Evolutionary conservation across 1,140 invertebrate species (phyloP).

Genomic region (Drosophila melanica): DNA sequence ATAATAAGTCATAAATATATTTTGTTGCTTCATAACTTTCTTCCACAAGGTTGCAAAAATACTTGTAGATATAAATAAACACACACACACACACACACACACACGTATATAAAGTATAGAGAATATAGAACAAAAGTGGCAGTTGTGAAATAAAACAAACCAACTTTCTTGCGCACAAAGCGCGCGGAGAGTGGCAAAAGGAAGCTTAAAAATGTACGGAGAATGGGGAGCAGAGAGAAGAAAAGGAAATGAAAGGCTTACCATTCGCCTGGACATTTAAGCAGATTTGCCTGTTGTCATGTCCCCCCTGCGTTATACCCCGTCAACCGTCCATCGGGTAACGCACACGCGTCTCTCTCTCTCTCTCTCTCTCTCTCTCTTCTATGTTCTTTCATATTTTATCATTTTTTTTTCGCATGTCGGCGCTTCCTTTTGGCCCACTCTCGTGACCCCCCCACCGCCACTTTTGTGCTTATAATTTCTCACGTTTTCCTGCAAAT

Average conservation of each 20-base stretch:
- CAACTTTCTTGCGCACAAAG: constrained; percentile 37
- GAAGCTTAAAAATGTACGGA: constrained; percentile 12
- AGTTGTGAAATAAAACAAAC: constrained; percentile 49
- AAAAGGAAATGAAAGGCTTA: constrained; percentile 68
- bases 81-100: constrained; percentile 24
- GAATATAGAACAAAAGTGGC: background rate
- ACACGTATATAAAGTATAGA: constrained; percentile 3
- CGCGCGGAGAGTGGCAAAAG: background rate
- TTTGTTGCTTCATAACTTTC: constrained; percentile 58
- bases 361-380: background rate
- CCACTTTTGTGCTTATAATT: constrained; percentile 78
- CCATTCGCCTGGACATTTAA: constrained; percentile 72
- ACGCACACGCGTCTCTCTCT: constrained; percentile 16
- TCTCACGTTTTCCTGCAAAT: constrained; percentile 82
- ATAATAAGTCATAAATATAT: constrained; percentile 77
- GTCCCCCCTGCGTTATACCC: constrained; percentile 6
- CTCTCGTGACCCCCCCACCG: constrained; percentile 29
- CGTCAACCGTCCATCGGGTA: no score
- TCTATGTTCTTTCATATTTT: constrained; percentile 63
- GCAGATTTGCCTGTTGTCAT: constrained; percentile 77
- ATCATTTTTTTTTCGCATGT: constrained; percentile 55
- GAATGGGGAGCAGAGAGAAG: constrained; percentile 2
- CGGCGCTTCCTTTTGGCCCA: constrained; percentile 49
- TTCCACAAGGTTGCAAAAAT: constrained; percentile 61
- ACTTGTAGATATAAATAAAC: constrained; percentile 43